Base-by-base conservation (phyloP, 2,113 vertebrate genomes). In the Sorex araneus region DNA sequence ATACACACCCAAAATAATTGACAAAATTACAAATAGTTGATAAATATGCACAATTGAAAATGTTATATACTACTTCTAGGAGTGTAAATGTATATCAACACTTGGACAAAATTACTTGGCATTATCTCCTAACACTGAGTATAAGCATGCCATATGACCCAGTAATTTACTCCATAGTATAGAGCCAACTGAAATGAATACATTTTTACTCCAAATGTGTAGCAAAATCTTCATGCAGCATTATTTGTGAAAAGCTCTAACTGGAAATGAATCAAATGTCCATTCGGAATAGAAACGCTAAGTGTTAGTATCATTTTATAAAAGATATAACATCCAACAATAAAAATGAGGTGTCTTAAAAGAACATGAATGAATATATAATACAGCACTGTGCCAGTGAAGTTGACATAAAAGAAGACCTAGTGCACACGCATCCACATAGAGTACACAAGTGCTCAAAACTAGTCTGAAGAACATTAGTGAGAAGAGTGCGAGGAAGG, bases 1-100 rank as follows among this genome's bases (percentile, higher is more conserved):
- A 71, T 75, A 57, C 13, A 71, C 45, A 90, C 15, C 30, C 32
- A 82, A 21, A 15, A 60, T 71, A 73, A 57, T 43, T 63, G n/a
- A 45, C 87, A 73, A 82, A 86, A 78, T 83, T 54, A 92, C 25
- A 40, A 83, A 66, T 13, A 36, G n/a, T 18, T 77, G 63, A 71
- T 19, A 82, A 77, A 66, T 16, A 73, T 27, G 19, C 40, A 19
- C 50, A 66, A 50, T 40, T 69, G 15, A 70, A 71, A 90, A 82
- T 57, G 63, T 57, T 70, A 86, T 57, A 32, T 19, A 36, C 25
- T 64, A 64, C 5, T 87, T 45, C 70, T 18, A 8, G 18, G 23
- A 2, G 5, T 30, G 0, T 43, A 66, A 87, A 83, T 18, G 77
- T 50, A 21, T 23, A 70, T 23, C 50, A 83, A 63, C 32, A 77